A percentile compares a stretch with the other conserved stretches of the same genome.
Evolutionary conservation across 1,140 invertebrate genomes (phyloP).

Genomic region (Cardiocondyla obscurior): DNA sequence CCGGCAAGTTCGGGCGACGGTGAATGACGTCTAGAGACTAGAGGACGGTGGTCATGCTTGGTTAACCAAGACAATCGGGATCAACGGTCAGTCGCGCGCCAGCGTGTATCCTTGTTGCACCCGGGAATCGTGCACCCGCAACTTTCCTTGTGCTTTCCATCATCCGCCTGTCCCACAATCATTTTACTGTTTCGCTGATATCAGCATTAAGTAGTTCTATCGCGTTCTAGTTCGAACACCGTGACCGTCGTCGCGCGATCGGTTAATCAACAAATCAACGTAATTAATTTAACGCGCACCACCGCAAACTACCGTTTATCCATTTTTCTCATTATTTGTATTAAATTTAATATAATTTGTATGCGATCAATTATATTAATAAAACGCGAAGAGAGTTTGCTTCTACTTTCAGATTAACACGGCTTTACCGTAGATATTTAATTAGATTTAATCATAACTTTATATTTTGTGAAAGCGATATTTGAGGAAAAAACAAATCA

Average conservation of each 20-base stretch:
- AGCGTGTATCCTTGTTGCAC: conserved; percentile 43
- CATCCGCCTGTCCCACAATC: background rate
- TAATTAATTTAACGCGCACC: background rate
- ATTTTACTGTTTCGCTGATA: conserved; percentile 1
- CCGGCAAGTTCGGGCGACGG: background rate
- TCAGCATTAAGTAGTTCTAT: background rate
- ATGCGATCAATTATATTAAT: background rate
- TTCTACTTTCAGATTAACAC: background rate
- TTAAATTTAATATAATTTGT: background rate
- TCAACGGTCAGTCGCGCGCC: conserved; percentile 60
- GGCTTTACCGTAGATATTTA: background rate
- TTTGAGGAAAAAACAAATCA: background rate
- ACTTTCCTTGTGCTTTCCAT: conserved; percentile 40
- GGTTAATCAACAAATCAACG: background rate
- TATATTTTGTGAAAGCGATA: background rate
- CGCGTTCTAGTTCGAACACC: background rate
- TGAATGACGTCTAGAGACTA: conserved; percentile 20
- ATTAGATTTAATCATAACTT: background rate
- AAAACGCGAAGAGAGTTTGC: background rate
- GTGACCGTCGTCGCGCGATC: background rate
- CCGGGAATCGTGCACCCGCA: conserved; percentile 19
- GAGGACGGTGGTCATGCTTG: conserved; percentile 59
- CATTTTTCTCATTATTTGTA: background rate
- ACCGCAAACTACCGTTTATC: background rate
- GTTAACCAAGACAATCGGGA: conserved; percentile 72